Percentiles rank a stretch among this genome's conserved stretches.
Evolutionary conservation across 2,888 invertebrate genomes (phyloP).

Genomic region (Melanophora roralis): DNA sequence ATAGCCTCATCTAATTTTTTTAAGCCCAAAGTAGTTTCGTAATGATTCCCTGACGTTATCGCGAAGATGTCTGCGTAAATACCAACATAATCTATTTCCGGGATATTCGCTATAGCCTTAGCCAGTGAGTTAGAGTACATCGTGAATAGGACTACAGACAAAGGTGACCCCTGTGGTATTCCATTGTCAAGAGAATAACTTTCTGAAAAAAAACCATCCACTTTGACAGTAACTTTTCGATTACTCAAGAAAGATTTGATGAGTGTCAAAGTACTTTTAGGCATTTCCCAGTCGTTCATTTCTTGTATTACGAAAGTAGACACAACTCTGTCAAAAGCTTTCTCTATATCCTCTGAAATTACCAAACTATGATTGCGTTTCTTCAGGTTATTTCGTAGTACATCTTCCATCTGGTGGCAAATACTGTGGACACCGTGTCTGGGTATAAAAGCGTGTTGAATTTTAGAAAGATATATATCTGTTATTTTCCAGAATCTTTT

Average conservation of each 20-base stretch:
- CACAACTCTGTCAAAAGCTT: neutral
- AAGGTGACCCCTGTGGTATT: neutral
- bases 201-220: neutral
- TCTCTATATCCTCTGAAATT: neutral
- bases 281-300: neutral
- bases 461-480: too few relatives aligned
- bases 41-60: neutral
- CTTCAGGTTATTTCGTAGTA: too few relatives aligned
- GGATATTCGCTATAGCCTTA: neutral
- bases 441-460: neutral
- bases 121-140: conserved; percentile 30
- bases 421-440: neutral
- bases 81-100: conserved; percentile 1
- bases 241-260: conserved; percentile 9
- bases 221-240: neutral
- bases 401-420: too few relatives aligned
- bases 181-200: neutral
- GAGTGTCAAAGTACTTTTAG: neutral
- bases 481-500: conserved; percentile 8
- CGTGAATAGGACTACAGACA: conserved; percentile 22
- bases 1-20: neutral
- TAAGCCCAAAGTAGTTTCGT: neutral
- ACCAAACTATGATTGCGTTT: neutral
- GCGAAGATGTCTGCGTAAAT: conserved; percentile 9
- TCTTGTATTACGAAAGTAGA: neutral